Conservation (phyloP, 2,797 vertebrate genomes). For the Loris lydekkerianus region DNA sequence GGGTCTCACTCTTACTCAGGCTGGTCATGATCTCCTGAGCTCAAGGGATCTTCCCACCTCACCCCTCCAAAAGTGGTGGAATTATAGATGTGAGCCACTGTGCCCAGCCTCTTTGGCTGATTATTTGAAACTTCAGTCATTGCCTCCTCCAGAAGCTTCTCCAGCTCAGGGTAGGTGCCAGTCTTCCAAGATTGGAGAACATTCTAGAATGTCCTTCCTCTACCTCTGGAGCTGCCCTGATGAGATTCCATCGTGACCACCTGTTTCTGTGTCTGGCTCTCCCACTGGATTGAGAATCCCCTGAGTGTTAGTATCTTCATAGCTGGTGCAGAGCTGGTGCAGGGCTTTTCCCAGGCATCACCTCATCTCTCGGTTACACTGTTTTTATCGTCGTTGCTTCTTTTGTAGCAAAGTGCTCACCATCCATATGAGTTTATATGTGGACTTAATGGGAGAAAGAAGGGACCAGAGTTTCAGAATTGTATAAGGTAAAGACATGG, state of each 20-base stretch:
- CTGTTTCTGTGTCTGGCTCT: conserved; percentile 26
- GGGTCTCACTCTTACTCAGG: too few species aligned
- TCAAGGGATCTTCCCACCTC: too few species aligned
- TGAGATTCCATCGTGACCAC: background rate
- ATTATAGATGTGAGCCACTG: too few species aligned
- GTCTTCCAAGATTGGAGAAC: background rate
- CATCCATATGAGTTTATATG: background rate
- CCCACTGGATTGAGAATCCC: background rate
- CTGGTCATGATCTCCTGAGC: too few species aligned
- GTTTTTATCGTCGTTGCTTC: background rate
- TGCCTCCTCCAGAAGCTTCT: background rate
- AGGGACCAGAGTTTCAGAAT: background rate
- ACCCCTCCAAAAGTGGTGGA: too few species aligned
- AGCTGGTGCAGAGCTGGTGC: background rate
- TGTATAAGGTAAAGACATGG: background rate
- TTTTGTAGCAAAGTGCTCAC: background rate
- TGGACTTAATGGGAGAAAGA: background rate
- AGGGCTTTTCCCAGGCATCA: conserved; percentile 20
- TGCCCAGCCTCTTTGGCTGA: background rate
- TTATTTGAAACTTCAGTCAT: background rate
- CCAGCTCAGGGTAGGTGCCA: background rate
- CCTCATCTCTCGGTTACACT: conserved; percentile 5
- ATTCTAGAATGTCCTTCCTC: background rate
- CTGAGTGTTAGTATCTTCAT: background rate
- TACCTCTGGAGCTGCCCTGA: background rate